Conservation (phyloP, 2,888 invertebrate species). For the Drosophila borborema region DNA sequence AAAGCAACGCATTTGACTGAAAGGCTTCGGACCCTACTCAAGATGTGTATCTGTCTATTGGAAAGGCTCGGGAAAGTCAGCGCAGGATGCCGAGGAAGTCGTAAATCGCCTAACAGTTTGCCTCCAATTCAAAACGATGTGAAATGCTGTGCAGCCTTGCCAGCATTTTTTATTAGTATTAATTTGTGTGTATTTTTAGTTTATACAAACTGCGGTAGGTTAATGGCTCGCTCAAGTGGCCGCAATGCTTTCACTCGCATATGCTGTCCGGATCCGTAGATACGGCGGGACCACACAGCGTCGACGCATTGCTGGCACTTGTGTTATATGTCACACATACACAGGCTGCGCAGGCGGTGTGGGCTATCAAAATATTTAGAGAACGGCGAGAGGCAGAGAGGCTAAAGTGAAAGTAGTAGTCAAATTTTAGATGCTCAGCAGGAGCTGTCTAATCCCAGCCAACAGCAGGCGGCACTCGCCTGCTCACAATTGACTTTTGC, state of each 20-base stretch:
- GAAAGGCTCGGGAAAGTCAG: constrained; percentile 42
- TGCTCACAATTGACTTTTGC: constrained; percentile 75
- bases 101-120: constrained; percentile 75
- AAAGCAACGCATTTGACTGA: constrained; percentile 71
- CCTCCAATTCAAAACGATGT: constrained; percentile 19
- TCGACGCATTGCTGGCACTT: constrained; percentile 44
- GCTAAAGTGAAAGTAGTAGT: constrained; percentile 76
- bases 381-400: constrained; percentile 40
- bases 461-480: constrained; percentile 57
- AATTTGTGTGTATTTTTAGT: constrained; percentile 62
- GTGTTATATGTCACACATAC: constrained; percentile 72
- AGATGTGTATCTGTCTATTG: constrained; percentile 75
- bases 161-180: constrained; percentile 65
- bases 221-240: constrained; percentile 73
- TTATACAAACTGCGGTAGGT: constrained; percentile 79
- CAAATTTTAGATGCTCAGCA: constrained; percentile 73
- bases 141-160: constrained; percentile 28
- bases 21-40: constrained; percentile 83
- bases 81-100: constrained; percentile 75
- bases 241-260: constrained; percentile 70
- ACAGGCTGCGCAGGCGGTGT: constrained; percentile 43
- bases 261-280: constrained; percentile 16
- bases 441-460: constrained; percentile 64
- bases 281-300: constrained; percentile 65
- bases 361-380: constrained; percentile 69